A percentile compares a stretch with the other conserved stretches of the same genome.
Evolutionary conservation across 2,888 invertebrate species (phyloP).

Genomic region (Oxyscelio sp.): DNA sequence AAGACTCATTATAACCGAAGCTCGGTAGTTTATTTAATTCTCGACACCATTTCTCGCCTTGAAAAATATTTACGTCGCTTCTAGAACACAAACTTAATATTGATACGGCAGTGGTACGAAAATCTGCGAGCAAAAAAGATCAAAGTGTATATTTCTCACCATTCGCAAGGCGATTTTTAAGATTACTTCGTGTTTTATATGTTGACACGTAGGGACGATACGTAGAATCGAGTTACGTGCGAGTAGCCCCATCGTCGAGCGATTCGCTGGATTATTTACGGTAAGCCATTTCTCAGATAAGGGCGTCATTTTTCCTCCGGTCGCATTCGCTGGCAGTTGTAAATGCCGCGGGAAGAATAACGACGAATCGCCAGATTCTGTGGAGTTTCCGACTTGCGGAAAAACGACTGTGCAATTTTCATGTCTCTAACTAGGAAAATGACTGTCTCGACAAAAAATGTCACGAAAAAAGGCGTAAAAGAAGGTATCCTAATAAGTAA

Average conservation of each 20-base stretch:
- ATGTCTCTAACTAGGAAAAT: conserved; percentile 16
- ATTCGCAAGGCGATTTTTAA: conserved; percentile 31
- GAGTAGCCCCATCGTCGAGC: conserved; percentile 77
- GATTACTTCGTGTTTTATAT: conserved; percentile 49
- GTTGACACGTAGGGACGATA: conserved; percentile 79
- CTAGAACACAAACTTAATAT: not conserved
- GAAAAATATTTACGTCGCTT: not conserved
- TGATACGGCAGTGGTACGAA: not conserved
- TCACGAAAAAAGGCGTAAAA: too few species aligned
- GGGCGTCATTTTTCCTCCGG: conserved; percentile 80
- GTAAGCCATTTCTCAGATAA: conserved; percentile 82
- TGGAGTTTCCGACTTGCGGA: conserved; percentile 34
- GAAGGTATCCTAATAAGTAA: too few species aligned
- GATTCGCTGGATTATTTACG: conserved; percentile 81
- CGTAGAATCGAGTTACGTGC: conserved; percentile 76
- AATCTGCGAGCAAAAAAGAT: not conserved
- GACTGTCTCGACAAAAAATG: conserved; percentile 35
- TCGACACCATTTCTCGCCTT: not conserved
- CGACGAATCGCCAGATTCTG: conserved; percentile 57
- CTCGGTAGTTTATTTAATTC: not conserved
- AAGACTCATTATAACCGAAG: not conserved
- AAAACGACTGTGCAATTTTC: conserved; percentile 44
- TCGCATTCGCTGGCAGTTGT: conserved; percentile 66
- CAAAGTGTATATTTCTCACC: not conserved
- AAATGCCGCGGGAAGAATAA: conserved; percentile 64